Conservation (phyloP, 2,797 vertebrate species). For the Limosa lapponica region DNA sequence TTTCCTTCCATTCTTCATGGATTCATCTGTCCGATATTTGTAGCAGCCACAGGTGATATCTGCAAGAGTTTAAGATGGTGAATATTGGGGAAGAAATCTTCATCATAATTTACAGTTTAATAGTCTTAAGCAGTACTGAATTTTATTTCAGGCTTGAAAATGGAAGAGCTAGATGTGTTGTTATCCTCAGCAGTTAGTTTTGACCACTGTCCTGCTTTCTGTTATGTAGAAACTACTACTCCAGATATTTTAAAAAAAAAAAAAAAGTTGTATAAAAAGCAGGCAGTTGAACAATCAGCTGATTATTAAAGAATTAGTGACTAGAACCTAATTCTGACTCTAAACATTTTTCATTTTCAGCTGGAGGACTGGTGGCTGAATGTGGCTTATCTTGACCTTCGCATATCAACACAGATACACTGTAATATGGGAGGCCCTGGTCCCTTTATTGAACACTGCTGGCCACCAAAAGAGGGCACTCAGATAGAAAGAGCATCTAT, state of each 20-base stretch:
- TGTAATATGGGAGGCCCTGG: constrained; percentile 90
- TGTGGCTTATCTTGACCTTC: constrained; percentile 88
- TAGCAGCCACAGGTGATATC: neutral
- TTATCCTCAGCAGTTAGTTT: neutral
- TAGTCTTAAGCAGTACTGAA: neutral
- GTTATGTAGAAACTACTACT: neutral
- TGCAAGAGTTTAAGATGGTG: neutral
- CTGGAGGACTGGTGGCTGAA: constrained; percentile 98
- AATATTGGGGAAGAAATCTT: neutral
- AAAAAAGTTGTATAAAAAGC: neutral
- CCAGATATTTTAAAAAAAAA: neutral
- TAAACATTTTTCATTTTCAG: constrained; percentile 75
- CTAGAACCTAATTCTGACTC: neutral
- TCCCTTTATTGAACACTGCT: constrained; percentile 89
- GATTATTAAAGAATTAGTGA: neutral
- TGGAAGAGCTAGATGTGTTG: neutral
- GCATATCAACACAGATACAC: constrained; percentile 88
- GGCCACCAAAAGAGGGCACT: constrained; percentile 88
- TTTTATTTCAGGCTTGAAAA: neutral
- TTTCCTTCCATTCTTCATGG: neutral
- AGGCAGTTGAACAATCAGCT: neutral
- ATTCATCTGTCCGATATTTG: neutral
- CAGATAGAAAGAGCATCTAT: constrained; percentile 88
- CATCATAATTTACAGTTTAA: neutral
- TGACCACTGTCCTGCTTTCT: neutral